Evolutionary conservation across 2,797 vertebrate genomes (phyloP).

Genomic region (Hylomyscus alleni): DNA sequence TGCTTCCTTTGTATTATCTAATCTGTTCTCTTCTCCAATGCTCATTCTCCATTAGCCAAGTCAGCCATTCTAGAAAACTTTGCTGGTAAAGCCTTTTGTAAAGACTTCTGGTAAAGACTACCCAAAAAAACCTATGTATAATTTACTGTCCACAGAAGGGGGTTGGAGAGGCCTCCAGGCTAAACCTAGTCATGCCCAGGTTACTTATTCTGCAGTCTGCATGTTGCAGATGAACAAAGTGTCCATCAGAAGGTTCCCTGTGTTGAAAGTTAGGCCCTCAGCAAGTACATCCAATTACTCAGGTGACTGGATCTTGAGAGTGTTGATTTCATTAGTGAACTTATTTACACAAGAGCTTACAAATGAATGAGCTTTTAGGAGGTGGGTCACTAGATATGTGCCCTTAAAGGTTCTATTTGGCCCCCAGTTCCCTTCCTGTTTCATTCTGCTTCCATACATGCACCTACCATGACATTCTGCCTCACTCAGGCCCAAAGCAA

Average conservation of each 20-base stretch:
- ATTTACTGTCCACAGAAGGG: neutral
- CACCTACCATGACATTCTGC: neutral
- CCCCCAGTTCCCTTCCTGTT: neutral
- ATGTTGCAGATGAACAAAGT: neutral
- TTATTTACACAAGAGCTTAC: neutral
- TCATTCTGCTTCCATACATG: neutral
- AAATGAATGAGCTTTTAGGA: neutral
- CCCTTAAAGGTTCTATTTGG: neutral
- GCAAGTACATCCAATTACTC: neutral
- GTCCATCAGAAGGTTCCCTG: neutral
- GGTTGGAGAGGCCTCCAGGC: neutral
- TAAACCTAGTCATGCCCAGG: neutral
- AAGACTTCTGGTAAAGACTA: too few species aligned
- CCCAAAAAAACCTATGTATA: neutral
- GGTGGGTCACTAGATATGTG: neutral
- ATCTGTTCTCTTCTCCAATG: constrained; percentile 2
- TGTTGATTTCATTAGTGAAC: neutral
- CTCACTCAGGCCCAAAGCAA: neutral
- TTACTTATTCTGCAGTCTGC: neutral
- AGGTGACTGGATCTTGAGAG: neutral
- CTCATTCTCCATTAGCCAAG: constrained; percentile 23
- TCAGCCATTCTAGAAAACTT: neutral
- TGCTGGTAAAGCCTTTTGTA: constrained; percentile 3
- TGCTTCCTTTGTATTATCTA: neutral
- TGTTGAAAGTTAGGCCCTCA: neutral